phyloP scores from a whole-genome alignment of 1,140 invertebrate genomes.

The Drosophila pseudoananassae region DNA sequence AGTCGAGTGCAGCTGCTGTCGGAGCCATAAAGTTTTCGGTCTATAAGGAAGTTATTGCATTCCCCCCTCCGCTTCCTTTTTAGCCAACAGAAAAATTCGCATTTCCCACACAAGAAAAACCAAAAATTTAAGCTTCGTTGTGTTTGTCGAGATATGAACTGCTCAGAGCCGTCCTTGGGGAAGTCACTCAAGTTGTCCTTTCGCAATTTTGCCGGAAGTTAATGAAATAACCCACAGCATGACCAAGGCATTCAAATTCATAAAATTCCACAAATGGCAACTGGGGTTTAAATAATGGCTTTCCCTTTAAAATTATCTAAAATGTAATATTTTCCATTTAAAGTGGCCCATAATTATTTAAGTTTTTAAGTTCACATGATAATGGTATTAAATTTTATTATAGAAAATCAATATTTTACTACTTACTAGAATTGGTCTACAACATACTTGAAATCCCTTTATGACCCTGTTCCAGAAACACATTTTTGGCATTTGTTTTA shows the following conservation, averaged over 20 bases:
- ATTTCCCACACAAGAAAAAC: constrained; percentile 10
- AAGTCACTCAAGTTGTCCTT: constrained; percentile 17
- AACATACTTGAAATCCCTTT: neutral
- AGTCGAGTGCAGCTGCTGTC: constrained; percentile 47
- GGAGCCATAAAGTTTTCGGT: constrained; percentile 52
- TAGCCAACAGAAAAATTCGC: constrained; percentile 18
- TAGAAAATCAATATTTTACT: neutral
- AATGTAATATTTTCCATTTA: neutral
- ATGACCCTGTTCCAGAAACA: neutral
- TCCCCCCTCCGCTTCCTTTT: constrained; percentile 27
- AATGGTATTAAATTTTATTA: neutral
- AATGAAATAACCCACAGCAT: constrained; percentile 29
- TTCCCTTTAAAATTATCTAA: neutral
- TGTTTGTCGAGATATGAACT: constrained; percentile 24
- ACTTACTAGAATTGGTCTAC: neutral
- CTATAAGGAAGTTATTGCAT: constrained; percentile 53
- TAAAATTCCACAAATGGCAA: neutral
- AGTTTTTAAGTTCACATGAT: no score
- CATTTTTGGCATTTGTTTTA: neutral
- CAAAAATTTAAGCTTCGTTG: constrained; percentile 7
- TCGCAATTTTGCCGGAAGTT: constrained; percentile 28
- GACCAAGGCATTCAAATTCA: neutral
- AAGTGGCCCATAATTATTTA: no score
- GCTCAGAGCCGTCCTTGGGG: constrained; percentile 10
- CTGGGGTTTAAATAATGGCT: neutral